Evolutionary conservation across 2,888 invertebrate species (phyloP), one percentile per base, ranked within the genome.

Genomic region (Carabus problematicus): DNA sequence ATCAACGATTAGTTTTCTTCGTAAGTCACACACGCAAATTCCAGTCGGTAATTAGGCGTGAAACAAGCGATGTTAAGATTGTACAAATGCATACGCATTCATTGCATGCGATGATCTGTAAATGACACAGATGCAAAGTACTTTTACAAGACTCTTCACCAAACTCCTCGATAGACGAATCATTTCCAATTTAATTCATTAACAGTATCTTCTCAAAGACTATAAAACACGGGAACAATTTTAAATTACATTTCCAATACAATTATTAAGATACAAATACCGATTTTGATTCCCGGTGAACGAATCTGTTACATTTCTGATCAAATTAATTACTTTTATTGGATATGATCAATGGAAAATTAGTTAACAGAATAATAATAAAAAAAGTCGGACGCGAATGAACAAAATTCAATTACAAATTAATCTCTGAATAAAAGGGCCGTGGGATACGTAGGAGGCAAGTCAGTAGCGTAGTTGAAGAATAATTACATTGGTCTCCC

Each of bases 341-440:
- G 16, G 45, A 12, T 6, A 55, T 40, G 49, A 43, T 40, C 60
- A 14, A 45, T 41, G 16, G 16, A 12, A 54, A 63, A 52, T 63
- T n/a, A 16, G n/a, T 14, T 45, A 60, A 19, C 16, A 14, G 18
- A 49, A 49, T 47, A 62, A 39, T 39, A 19, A 52, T 18, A 63
- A 63, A 18, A 52, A 52, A 41, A 40, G 29, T 18, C 47, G 12
- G 45, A 45, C 11, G 42, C 41, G 41, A 63, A 63, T 41, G 54
- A 63, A 52, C 40, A 19, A 41, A 63, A 63, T 63, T 63, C 62
- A 63, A 63, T 63, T 63, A 63, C 42, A 63, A 63, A 63, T 63
- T 63, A 63, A 63, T 63, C 63, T 63, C 18, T 49, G 8, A 41
- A 63, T 63, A 63, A 63, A 63, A 63, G 52, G 63, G n/a, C n/a